Conservation (phyloP, 1,140 invertebrate genomes). For the Drosophila willistoni region DNA sequence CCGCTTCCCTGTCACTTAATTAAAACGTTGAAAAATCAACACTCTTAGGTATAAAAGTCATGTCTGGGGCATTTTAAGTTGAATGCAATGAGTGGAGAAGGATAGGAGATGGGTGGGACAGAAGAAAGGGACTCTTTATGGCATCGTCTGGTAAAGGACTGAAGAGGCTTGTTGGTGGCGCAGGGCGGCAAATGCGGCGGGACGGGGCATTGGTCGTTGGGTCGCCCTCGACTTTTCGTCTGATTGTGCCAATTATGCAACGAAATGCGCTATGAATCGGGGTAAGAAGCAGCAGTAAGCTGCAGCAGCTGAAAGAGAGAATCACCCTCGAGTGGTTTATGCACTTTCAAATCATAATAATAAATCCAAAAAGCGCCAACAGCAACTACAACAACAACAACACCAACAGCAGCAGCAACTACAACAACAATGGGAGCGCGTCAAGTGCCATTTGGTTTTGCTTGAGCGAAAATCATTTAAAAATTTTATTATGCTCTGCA, state of each 20-base stretch:
- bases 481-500: slow-evolving; percentile 72
- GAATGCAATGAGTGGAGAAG: background rate
- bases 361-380: slow-evolving; percentile 70
- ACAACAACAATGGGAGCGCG: slow-evolving; percentile 34
- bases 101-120: background rate
- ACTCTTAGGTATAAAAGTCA: slow-evolving; percentile 25
- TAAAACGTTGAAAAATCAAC: slow-evolving; percentile 79
- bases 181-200: background rate
- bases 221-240: slow-evolving; percentile 70
- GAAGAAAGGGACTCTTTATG: slow-evolving; percentile 33
- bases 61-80: slow-evolving; percentile 25
- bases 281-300: background rate
- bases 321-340: slow-evolving; percentile 73
- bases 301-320: background rate
- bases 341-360: slow-evolving; percentile 81
- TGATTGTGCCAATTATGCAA: slow-evolving; percentile 79
- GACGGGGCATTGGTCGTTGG: slow-evolving; percentile 34
- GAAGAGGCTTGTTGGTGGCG: slow-evolving; percentile 26
- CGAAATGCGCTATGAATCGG: slow-evolving; percentile 70
- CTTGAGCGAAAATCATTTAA: slow-evolving; percentile 75
- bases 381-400: slow-evolving; percentile 26
- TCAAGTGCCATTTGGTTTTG: slow-evolving; percentile 76
- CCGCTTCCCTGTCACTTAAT: slow-evolving; percentile 68
- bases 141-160: slow-evolving; percentile 34
- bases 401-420: slow-evolving; percentile 15